A percentile compares a stretch with the other conserved stretches of the same genome.
Evolutionary conservation across 2,797 vertebrate species (phyloP).

Genomic region (Leptatherina wallacei): DNA sequence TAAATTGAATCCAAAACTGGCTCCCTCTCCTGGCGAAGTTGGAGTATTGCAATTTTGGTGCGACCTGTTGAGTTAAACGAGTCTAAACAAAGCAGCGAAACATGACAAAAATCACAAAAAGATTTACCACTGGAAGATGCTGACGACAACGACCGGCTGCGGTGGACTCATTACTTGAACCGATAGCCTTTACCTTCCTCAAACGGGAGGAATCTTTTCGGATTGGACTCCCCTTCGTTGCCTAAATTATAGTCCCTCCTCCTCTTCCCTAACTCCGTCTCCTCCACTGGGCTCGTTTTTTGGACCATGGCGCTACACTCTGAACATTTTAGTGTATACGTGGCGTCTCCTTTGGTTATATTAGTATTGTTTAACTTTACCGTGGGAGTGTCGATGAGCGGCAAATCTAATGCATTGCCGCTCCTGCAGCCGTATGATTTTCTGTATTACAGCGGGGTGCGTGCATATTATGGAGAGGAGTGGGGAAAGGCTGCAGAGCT

Average conservation of each 20-base stretch:
- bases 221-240: not conserved
- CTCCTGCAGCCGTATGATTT: slow-evolving; percentile 86
- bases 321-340: slow-evolving; percentile 73
- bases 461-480: slow-evolving; percentile 87
- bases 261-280: slow-evolving; percentile 35
- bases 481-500: slow-evolving; percentile 89
- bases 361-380: slow-evolving; percentile 13
- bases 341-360: slow-evolving; percentile 74
- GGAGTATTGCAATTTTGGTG: not conserved
- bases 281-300: slow-evolving; percentile 13
- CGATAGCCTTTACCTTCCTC: not conserved
- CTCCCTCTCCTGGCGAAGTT: slow-evolving; percentile 11
- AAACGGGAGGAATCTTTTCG: slow-evolving; percentile 36
- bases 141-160: not conserved
- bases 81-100: not conserved
- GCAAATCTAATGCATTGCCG: slow-evolving; percentile 39
- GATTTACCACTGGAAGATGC: rapidly evolving
- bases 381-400: slow-evolving; percentile 26
- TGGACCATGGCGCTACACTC: slow-evolving; percentile 78
- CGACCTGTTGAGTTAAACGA: not conserved
- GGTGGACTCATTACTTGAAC: not conserved
- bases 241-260: slow-evolving; percentile 57
- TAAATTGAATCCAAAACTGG: not conserved
- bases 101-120: not conserved
- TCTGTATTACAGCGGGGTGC: slow-evolving; percentile 90